Conservation (phyloP, 2,113 vertebrate species). For the Sterna hirundo region DNA sequence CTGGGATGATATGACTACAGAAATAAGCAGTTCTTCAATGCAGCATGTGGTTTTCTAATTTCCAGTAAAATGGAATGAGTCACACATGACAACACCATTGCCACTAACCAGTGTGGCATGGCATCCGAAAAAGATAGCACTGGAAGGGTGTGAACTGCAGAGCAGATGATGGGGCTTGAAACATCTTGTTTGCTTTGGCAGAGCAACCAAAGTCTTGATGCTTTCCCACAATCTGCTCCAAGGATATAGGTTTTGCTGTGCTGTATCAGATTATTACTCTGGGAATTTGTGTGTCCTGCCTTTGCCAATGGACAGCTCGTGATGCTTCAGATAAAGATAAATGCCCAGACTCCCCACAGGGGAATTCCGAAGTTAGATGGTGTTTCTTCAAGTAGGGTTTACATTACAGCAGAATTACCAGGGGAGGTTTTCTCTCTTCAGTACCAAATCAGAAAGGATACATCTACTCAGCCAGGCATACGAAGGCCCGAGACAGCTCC, state of each 20-base stretch:
- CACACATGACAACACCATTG: constrained; percentile 47
- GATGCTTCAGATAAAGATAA: constrained; percentile 46
- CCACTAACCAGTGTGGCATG: constrained; percentile 59
- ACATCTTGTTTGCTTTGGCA: constrained; percentile 66
- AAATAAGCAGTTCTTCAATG: constrained; percentile 52
- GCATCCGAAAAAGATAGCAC: constrained; percentile 58
- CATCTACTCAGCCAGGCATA: background rate
- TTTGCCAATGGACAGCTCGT: constrained; percentile 23
- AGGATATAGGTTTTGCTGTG: constrained; percentile 53
- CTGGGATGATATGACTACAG: background rate
- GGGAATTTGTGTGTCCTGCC: constrained; percentile 28
- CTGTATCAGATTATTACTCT: constrained; percentile 24
- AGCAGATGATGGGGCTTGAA: constrained; percentile 61
- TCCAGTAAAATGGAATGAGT: constrained; percentile 67
- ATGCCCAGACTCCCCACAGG: constrained; percentile 19
- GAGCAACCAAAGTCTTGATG: constrained; percentile 31
- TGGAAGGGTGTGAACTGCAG: constrained; percentile 62
- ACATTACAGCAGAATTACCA: constrained; percentile 12
- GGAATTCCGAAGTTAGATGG: constrained; percentile 46
- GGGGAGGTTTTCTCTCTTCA: background rate
- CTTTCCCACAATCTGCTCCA: constrained; percentile 61
- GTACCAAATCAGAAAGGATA: constrained; percentile 13
- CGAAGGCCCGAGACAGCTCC: background rate
- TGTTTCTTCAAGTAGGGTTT: constrained; percentile 15
- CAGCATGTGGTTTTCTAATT: constrained; percentile 59